These are phyloP conservation scores for Xiphorhynchus elegans DNA, from an alignment of 2,113 vertebrate genomes.

Conservation along the genomic window DNA sequence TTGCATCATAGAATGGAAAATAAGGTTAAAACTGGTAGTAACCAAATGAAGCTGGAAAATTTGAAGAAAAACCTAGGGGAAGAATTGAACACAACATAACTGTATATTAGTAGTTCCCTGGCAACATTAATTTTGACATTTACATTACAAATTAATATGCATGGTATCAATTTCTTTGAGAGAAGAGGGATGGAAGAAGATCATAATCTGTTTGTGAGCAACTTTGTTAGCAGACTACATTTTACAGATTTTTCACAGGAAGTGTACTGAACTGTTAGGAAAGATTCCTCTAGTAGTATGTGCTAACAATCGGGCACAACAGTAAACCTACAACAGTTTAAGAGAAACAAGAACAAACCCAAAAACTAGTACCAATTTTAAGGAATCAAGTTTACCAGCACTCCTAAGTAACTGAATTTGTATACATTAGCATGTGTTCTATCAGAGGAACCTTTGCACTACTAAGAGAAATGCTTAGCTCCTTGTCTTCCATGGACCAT, in stretches of 20 bases:
- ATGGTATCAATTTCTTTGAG: not conserved
- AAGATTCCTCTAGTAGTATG: not conserved
- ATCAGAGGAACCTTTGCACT: not conserved
- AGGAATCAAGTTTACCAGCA: not conserved
- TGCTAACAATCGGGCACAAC: not conserved
- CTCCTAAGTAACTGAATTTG: not conserved
- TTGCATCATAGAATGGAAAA: not conserved
- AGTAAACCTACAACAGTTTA: not conserved
- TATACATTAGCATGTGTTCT: not conserved
- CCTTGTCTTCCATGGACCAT: not conserved
- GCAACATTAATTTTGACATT: not conserved
- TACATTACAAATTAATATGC: not conserved
- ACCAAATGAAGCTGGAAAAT: not conserved
- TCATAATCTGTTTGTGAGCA: not conserved
- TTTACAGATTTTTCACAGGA: not conserved
- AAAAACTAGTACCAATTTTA: not conserved
- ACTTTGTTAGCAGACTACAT: not conserved
- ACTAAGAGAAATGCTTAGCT: not conserved
- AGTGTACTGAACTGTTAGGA: not conserved
- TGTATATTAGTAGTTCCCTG: not conserved
- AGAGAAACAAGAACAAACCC: not conserved
- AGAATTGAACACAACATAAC: not conserved
- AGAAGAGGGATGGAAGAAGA: not conserved
- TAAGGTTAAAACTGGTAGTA: not conserved
- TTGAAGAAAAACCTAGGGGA: not conserved